Evolutionary conservation across 2,113 vertebrate species (phyloP).

Genomic region (Alosa alosa): DNA sequence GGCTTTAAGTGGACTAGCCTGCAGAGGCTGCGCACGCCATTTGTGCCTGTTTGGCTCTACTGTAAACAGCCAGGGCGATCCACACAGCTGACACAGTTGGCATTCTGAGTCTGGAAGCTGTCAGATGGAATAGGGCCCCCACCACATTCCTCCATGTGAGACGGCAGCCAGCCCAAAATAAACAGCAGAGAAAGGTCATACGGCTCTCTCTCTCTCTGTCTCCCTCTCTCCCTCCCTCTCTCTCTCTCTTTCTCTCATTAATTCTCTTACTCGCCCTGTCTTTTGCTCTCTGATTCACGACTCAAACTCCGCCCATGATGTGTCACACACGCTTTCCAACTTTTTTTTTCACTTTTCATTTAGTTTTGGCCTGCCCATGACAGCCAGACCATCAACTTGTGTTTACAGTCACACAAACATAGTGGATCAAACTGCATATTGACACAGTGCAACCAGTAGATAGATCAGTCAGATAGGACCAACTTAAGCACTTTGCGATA

Average conservation of each 20-base stretch:
- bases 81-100: slow-evolving; percentile 49
- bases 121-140: slow-evolving; percentile 74
- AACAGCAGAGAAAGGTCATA: slow-evolving; percentile 71
- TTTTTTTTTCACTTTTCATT: background rate
- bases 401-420: background rate
- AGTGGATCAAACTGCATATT: background rate
- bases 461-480: background rate
- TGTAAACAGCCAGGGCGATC: slow-evolving; percentile 1
- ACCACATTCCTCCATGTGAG: slow-evolving; percentile 70
- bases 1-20: background rate
- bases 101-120: slow-evolving; percentile 66
- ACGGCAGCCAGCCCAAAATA: slow-evolving; percentile 72
- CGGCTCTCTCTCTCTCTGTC: slow-evolving; percentile 29
- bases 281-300: slow-evolving; percentile 22
- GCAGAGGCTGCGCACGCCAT: background rate
- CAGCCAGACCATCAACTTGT: background rate
- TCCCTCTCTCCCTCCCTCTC: slow-evolving; percentile 44
- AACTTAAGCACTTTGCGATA: background rate
- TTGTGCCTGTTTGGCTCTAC: slow-evolving; percentile 37
- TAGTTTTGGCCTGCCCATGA: background rate
- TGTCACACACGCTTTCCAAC: slow-evolving; percentile 6
- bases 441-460: background rate
- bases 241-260: slow-evolving; percentile 19
- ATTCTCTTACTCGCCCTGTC: background rate
- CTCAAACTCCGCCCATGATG: slow-evolving; percentile 14